Evolutionary conservation across 2,113 vertebrate genomes (phyloP).

Genomic region (Platysternon megacephalum): DNA sequence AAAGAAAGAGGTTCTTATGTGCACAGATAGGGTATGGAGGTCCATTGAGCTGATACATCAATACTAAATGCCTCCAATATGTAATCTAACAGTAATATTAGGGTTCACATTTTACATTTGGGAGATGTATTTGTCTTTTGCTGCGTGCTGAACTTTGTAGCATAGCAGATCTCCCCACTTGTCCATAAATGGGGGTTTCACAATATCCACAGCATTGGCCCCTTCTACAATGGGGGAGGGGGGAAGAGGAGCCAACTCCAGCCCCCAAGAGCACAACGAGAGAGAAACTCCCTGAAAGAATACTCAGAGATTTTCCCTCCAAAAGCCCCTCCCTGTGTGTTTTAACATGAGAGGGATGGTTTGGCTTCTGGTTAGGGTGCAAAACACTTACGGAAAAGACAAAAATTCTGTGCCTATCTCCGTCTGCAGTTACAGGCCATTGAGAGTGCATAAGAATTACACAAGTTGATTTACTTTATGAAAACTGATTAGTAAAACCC

Average conservation of each 20-base stretch:
- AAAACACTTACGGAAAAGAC: neutral
- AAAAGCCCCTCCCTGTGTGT: neutral
- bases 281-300: neutral
- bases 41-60: neutral
- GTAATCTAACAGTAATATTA: neutral
- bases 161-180: neutral
- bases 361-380: neutral
- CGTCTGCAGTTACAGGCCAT: conserved; percentile 18
- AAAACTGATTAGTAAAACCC: conserved; percentile 74
- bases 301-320: neutral
- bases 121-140: neutral
- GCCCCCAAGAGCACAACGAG: neutral
- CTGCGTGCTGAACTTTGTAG: neutral
- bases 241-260: neutral
- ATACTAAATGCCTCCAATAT: neutral
- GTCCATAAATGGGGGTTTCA: rapidly evolving
- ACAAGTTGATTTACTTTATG: conserved; percentile 70
- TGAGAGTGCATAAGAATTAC: conserved; percentile 61
- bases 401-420: neutral
- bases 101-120: neutral
- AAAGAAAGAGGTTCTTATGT: neutral
- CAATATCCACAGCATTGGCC: neutral
- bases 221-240: rapidly evolving
- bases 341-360: neutral
- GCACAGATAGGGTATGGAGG: neutral